These are phyloP conservation scores for Gymnopithys bicolor DNA, from an alignment of 2,797 vertebrate genomes.

Conservation along the genomic window DNA sequence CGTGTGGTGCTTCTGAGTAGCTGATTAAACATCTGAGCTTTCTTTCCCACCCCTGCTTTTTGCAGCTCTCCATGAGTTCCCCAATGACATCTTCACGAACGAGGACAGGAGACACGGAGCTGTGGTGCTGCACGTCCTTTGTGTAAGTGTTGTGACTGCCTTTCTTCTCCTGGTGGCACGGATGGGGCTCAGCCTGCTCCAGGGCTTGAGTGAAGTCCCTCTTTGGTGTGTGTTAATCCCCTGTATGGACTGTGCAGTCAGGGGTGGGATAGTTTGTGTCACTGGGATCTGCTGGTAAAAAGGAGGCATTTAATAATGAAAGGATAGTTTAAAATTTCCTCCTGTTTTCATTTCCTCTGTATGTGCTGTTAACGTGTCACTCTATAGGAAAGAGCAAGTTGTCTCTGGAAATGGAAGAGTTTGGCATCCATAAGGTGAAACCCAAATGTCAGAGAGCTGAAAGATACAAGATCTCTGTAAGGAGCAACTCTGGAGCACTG, in stretches of 20 bases:
- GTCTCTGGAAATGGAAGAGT: not conserved
- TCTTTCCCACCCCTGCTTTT: not conserved
- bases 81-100: conserved; percentile 90
- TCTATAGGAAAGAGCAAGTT: not conserved
- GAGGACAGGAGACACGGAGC: conserved; percentile 90
- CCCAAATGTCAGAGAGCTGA: not conserved
- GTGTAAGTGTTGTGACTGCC: conserved; percentile 83
- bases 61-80: conserved; percentile 94
- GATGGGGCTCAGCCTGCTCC: not conserved
- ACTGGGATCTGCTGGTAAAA: not conserved
- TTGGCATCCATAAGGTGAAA: not conserved
- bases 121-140: conserved; percentile 90
- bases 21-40: conserved; percentile 33
- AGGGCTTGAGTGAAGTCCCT: not conserved
- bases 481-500: not conserved
- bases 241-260: not conserved
- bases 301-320: not conserved
- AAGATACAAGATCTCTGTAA: not conserved
- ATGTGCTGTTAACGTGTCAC: not conserved
- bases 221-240: not conserved
- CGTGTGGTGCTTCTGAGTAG: not conserved
- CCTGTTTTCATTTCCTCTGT: not conserved
- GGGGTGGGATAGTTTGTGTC: not conserved
- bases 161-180: not conserved
- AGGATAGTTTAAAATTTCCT: not conserved